Conservation (phyloP, 2,113 vertebrate species). For the Proteles cristata region DNA sequence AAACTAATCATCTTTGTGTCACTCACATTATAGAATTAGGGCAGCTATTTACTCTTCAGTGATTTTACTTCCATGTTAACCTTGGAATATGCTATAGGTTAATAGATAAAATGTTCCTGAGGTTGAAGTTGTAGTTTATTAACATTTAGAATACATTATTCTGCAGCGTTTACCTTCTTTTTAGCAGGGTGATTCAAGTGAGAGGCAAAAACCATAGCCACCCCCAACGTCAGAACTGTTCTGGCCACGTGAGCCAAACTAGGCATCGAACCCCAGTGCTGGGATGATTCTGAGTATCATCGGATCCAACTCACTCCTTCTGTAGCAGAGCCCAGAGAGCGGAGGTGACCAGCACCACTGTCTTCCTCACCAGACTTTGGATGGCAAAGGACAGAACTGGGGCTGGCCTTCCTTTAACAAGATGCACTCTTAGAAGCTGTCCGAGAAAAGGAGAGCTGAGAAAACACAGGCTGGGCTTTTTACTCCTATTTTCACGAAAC, state of each 20-base stretch:
- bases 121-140: background rate
- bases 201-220: background rate
- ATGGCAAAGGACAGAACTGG: background rate
- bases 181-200: background rate
- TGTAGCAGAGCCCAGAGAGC: background rate
- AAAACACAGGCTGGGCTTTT: background rate
- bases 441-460: background rate
- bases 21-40: background rate
- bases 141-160: background rate
- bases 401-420: background rate
- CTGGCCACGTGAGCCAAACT: background rate
- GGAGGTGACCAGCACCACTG: background rate
- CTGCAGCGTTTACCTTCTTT: background rate
- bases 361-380: background rate
- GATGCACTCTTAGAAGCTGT: background rate
- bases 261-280: no score
- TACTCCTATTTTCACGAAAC: background rate
- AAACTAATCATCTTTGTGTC: background rate
- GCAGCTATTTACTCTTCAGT: background rate
- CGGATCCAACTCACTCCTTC: background rate
- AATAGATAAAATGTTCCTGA: background rate
- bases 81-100: background rate
- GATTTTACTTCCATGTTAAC: background rate
- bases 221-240: background rate
- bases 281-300: fast-evolving